Evolutionary conservation across 2,113 vertebrate species (phyloP).

Genomic region (Sceloporus undulatus): DNA sequence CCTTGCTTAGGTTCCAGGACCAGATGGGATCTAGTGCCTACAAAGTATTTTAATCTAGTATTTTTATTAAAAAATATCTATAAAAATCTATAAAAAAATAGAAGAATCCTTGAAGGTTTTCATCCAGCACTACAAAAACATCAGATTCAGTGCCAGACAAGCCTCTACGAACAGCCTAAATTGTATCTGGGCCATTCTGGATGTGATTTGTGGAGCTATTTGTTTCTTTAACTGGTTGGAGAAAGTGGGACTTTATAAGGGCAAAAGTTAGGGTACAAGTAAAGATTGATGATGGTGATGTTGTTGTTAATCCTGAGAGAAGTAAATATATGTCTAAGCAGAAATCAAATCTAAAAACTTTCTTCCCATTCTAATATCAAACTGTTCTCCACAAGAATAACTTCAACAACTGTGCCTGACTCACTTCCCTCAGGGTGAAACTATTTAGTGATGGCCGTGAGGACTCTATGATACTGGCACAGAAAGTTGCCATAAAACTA

Average conservation of each 20-base stretch:
- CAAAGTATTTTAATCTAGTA: too few relatives aligned
- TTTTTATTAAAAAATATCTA: too few relatives aligned
- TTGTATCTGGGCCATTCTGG: background rate
- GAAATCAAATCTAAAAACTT: background rate
- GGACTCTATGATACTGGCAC: background rate
- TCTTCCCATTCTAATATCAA: background rate
- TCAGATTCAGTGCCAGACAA: too few relatives aligned
- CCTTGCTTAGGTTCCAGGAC: too few relatives aligned
- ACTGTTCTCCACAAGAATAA: background rate
- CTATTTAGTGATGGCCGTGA: background rate
- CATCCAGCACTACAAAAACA: too few relatives aligned
- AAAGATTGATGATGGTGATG: background rate
- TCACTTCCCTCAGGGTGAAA: background rate
- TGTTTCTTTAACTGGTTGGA: background rate
- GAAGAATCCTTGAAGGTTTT: too few relatives aligned
- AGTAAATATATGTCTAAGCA: background rate
- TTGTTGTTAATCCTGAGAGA: too few relatives aligned
- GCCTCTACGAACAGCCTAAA: too few relatives aligned
- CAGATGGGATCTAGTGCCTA: too few relatives aligned
- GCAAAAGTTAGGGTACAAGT: too few relatives aligned
- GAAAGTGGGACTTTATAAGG: too few relatives aligned
- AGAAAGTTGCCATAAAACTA: background rate
- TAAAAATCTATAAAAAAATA: too few relatives aligned
- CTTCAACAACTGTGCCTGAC: background rate
- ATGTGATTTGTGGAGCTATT: background rate